Evolutionary conservation across 2,797 vertebrate species (phyloP).

Genomic region (Anabas testudineus): DNA sequence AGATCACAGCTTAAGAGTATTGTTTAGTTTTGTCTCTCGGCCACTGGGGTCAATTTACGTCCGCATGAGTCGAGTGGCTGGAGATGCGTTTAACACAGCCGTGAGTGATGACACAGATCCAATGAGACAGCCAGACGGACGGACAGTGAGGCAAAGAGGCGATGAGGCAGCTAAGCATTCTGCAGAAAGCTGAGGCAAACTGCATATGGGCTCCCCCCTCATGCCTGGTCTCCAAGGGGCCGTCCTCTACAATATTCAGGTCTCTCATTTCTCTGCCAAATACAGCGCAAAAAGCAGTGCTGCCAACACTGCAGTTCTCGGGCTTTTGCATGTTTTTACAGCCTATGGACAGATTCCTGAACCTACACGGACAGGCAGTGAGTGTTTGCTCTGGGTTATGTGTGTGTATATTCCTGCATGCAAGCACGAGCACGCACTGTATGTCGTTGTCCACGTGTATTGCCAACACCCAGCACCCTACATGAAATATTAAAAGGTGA

Average conservation of each 20-base stretch:
- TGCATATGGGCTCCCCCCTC: conserved; percentile 32
- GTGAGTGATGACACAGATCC: conserved; percentile 93
- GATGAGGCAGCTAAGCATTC: conserved; percentile 55
- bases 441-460: conserved; percentile 16
- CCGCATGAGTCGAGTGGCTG: conserved; percentile 82
- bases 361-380: conserved; percentile 3
- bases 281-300: conserved; percentile 29
- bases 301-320: conserved; percentile 35
- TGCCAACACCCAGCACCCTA: conserved; percentile 84
- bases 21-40: conserved; percentile 80
- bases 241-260: conserved; percentile 66
- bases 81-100: conserved; percentile 91
- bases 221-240: conserved; percentile 53
- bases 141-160: conserved; percentile 34
- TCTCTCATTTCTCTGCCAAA: conserved; percentile 62
- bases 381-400: conserved; percentile 32
- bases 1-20: conserved; percentile 71
- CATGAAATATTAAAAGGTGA: conserved; percentile 94
- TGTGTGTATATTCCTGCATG: conserved; percentile 24
- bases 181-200: conserved; percentile 58
- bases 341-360: conserved; percentile 53
- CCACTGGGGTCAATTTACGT: conserved; percentile 86
- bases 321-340: conserved; percentile 54
- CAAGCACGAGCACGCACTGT: conserved; percentile 1
- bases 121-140: conserved; percentile 85